phyloP scores from a whole-genome alignment of 2,797 vertebrate genomes.

The Platyrinchus mystaceus region DNA sequence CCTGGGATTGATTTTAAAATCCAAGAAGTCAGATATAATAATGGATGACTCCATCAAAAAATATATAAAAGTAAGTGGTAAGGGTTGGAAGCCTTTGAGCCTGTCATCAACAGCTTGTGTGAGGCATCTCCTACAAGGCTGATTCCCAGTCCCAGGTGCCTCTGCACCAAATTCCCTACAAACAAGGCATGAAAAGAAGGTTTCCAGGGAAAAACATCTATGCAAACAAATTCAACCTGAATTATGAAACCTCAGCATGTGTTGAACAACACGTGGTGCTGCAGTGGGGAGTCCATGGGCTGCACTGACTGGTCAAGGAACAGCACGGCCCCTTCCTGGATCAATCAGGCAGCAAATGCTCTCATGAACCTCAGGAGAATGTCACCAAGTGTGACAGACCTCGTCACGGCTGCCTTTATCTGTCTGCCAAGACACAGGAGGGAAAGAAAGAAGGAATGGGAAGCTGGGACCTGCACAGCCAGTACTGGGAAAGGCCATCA shows the following conservation, averaged over 20 bases:
- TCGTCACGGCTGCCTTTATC: rapidly evolving
- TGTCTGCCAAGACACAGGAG: neutral
- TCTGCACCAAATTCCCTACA: neutral
- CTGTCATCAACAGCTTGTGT: neutral
- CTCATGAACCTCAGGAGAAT: neutral
- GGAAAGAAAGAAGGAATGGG: neutral
- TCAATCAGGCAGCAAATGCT: neutral
- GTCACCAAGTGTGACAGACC: neutral
- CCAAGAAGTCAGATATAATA: slow-evolving; percentile 43
- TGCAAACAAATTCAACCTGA: neutral
- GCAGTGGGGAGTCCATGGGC: neutral
- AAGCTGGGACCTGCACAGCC: neutral
- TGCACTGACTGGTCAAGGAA: neutral
- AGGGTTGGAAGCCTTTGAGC: neutral
- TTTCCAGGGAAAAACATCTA: neutral
- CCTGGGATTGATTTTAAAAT: slow-evolving; percentile 75
- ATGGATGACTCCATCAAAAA: neutral
- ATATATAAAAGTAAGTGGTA: neutral
- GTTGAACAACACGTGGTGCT: rapidly evolving
- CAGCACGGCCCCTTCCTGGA: neutral
- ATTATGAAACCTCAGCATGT: rapidly evolving
- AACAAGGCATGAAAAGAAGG: neutral
- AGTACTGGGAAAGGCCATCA: neutral
- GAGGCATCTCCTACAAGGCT: neutral
- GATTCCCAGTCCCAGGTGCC: neutral